These are phyloP conservation scores for Vandiemenella viatica DNA, from an alignment of 2,888 invertebrate species.

Conservation along the genomic window DNA sequence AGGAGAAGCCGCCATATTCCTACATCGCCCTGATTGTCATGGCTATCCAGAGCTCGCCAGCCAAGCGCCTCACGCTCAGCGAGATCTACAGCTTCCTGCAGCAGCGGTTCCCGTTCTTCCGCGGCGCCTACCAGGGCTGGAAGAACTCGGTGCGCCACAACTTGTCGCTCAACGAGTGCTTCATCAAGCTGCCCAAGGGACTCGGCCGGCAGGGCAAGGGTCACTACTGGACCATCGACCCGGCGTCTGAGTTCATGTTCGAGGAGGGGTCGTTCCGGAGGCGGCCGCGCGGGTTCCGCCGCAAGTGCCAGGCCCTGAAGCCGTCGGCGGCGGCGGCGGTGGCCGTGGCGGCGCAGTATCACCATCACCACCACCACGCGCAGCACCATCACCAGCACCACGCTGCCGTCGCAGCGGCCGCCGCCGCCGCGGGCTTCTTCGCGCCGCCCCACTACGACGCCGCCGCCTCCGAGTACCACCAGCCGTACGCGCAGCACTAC, in stretches of 20 bases:
- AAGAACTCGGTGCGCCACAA: constrained; percentile 97
- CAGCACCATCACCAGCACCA: constrained; percentile 9
- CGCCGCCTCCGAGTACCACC: constrained; percentile 13
- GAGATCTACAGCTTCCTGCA: constrained; percentile 92
- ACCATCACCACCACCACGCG: not conserved
- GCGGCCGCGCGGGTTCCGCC: constrained; percentile 82
- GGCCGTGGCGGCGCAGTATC: not conserved
- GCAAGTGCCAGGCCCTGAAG: constrained; percentile 75
- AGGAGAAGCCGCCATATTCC: constrained; percentile 90
- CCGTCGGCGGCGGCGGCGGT: constrained; percentile 24
- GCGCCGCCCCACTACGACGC: constrained; percentile 2
- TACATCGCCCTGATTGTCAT: constrained; percentile 93
- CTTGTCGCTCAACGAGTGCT: constrained; percentile 92
- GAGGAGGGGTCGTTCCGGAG: constrained; percentile 90
- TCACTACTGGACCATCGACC: constrained; percentile 97
- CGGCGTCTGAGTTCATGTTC: constrained; percentile 91
- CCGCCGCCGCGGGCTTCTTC: not conserved
- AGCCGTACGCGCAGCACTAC: constrained; percentile 7
- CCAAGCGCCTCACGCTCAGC: constrained; percentile 77
- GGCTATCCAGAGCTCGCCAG: constrained; percentile 91
- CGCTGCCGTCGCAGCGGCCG: not conserved
- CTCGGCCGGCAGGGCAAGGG: constrained; percentile 91
- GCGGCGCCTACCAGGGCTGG: constrained; percentile 93
- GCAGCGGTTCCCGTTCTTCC: constrained; percentile 85
- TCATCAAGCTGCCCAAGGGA: constrained; percentile 87